phyloP scores from a whole-genome alignment of 2,888 invertebrate genomes.

The Hypercompe scribonia region DNA sequence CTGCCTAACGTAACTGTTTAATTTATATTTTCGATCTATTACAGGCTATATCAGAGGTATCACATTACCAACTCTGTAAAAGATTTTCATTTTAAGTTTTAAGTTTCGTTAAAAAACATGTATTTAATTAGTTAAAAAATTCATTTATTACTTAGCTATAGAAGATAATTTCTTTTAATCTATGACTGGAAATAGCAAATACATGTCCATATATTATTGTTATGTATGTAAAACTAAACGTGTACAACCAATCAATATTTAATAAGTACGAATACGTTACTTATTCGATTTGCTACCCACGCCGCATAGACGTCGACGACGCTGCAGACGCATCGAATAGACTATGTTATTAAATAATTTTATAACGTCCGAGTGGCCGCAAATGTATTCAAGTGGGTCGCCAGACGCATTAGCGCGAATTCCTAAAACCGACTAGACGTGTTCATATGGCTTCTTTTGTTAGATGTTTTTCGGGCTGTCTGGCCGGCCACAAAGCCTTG shows the following conservation, averaged over 20 bases:
- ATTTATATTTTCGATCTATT: neutral
- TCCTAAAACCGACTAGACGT: slow-evolving; percentile 74
- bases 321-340: slow-evolving; percentile 50
- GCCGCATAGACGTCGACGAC: slow-evolving; percentile 42
- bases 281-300: slow-evolving; percentile 20
- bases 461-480: slow-evolving; percentile 63
- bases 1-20: neutral
- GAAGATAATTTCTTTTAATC: neutral
- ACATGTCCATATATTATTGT: too few relatives aligned
- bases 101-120: neutral
- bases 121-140: neutral
- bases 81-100: neutral
- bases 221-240: neutral
- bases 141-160: neutral
- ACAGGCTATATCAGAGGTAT: neutral
- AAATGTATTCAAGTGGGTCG: slow-evolving; percentile 74
- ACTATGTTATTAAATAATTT: slow-evolving; percentile 63
- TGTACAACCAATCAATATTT: neutral
- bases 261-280: slow-evolving; percentile 11
- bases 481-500: slow-evolving; percentile 60
- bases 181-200: neutral
- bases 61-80: neutral
- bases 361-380: slow-evolving; percentile 54
- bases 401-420: slow-evolving; percentile 81
- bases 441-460: slow-evolving; percentile 73